Conservation (phyloP, 2,113 vertebrate genomes). For the Merops nubicus region DNA sequence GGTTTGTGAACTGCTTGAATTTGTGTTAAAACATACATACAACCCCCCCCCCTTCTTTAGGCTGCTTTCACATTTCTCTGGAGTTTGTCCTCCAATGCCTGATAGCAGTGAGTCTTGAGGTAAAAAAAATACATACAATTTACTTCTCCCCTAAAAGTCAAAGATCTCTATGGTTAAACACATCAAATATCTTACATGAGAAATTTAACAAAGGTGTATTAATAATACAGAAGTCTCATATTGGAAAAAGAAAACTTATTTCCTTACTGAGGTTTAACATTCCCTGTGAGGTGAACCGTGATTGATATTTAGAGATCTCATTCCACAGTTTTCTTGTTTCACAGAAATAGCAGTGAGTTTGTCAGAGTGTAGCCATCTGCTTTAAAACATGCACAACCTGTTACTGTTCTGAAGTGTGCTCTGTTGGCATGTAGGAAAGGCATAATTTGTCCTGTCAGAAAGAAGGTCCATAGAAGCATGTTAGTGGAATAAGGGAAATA, state of each 20-base stretch:
- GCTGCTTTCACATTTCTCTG: background rate
- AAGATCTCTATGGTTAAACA: background rate
- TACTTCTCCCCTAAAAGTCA: background rate
- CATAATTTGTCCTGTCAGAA: background rate
- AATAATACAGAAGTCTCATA: background rate
- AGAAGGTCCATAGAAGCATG: background rate
- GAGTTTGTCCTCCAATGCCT: background rate
- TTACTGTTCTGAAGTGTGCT: background rate
- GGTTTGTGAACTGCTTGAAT: background rate
- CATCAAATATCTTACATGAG: background rate
- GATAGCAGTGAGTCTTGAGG: background rate
- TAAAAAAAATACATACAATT: background rate
- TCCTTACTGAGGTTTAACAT: background rate
- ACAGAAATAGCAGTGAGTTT: background rate
- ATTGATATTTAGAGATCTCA: background rate
- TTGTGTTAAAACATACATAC: background rate
- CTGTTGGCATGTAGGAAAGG: background rate
- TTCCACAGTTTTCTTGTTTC: background rate
- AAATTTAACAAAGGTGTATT: background rate
- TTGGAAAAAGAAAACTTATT: background rate
- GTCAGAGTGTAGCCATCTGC: background rate
- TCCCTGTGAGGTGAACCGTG: background rate
- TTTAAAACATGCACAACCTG: background rate
- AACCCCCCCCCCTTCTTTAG: background rate
- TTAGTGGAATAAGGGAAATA: background rate